Evolutionary conservation across 2,888 invertebrate species (phyloP).

Genomic region (Drosophila recens): DNA sequence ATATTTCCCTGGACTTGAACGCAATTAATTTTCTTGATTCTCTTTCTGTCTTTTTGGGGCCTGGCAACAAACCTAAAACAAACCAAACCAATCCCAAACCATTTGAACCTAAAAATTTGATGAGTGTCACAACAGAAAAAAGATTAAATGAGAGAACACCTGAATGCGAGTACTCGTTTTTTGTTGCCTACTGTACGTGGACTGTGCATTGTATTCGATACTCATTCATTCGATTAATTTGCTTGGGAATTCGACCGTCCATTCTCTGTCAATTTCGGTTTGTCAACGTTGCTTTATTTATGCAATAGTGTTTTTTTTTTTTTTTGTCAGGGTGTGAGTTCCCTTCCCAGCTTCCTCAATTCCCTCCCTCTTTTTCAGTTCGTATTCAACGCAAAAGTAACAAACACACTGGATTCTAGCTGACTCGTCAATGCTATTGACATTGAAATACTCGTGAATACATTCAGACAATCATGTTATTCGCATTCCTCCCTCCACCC

Average conservation of each 20-base stretch:
- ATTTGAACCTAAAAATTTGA: constrained; percentile 50
- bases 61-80: constrained; percentile 35
- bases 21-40: constrained; percentile 53
- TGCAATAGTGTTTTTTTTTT: constrained; percentile 51
- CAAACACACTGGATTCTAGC: constrained; percentile 55
- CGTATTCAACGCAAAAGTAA: constrained; percentile 27
- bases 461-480: constrained; percentile 11
- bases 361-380: neutral
- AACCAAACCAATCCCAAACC: neutral
- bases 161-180: constrained; percentile 23
- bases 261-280: constrained; percentile 52
- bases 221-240: constrained; percentile 69
- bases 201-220: constrained; percentile 61
- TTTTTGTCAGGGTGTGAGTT: neutral
- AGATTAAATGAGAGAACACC: neutral
- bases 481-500: constrained; percentile 4
- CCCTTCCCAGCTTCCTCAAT: neutral
- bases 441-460: constrained; percentile 64
- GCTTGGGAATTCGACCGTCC: constrained; percentile 54
- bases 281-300: constrained; percentile 58
- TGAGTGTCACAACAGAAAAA: constrained; percentile 35
- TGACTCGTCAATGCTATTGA: constrained; percentile 72
- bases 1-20: constrained; percentile 68
- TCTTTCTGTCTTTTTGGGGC: constrained; percentile 15
- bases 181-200: constrained; percentile 56